Conservation (phyloP, 2,113 vertebrate species). For the Acanthochromis polyacanthus region DNA sequence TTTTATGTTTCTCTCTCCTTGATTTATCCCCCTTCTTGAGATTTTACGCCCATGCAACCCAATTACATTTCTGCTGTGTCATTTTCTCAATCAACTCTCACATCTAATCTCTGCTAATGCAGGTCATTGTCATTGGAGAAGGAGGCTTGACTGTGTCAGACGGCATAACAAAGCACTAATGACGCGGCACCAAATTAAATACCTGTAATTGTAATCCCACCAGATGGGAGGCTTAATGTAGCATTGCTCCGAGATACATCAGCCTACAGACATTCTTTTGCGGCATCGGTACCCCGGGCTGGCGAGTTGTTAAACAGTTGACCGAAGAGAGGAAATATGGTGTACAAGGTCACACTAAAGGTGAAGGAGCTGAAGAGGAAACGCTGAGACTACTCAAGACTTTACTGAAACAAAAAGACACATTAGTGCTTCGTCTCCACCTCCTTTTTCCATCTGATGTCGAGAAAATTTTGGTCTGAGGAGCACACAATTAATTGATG, state of each 20-base stretch:
- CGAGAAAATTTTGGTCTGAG: conserved; percentile 11
- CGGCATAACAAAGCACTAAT: conserved; percentile 50
- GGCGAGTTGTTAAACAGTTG: background rate
- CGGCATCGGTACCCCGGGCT: background rate
- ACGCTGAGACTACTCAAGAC: background rate
- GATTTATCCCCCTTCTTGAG: background rate
- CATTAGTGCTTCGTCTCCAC: background rate
- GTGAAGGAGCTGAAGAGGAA: background rate
- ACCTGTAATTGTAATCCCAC: conserved; percentile 68
- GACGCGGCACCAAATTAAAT: conserved; percentile 61
- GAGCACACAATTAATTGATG: conserved; percentile 39
- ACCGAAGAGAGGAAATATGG: background rate
- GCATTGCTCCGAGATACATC: conserved; percentile 38
- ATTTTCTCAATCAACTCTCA: conserved; percentile 26
- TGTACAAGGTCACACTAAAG: background rate
- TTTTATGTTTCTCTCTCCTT: background rate
- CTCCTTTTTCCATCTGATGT: background rate
- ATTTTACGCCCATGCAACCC: conserved; percentile 20
- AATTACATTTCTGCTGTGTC: conserved; percentile 31
- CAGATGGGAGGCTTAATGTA: conserved; percentile 70
- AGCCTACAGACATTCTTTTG: conserved; percentile 14
- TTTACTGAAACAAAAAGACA: background rate
- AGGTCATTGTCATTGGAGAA: conserved; percentile 54
- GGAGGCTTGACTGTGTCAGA: conserved; percentile 36
- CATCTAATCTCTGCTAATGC: conserved; percentile 59